These are phyloP conservation scores for Amphipoea oculea DNA, from an alignment of 2,888 invertebrate genomes.

Conservation along the genomic window DNA sequence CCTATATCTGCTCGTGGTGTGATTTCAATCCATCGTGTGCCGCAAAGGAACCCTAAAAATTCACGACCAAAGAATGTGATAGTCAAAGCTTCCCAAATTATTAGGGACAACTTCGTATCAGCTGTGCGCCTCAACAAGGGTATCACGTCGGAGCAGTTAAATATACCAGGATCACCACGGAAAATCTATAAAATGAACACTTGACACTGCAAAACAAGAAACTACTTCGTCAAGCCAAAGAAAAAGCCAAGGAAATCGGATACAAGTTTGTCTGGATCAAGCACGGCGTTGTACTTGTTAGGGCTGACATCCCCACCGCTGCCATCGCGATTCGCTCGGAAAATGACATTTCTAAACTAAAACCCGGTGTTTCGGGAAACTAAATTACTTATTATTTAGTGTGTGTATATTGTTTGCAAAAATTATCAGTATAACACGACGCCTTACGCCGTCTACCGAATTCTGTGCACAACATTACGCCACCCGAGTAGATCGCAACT, in stretches of 20 bases:
- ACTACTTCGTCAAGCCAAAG: background rate
- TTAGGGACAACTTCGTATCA: background rate
- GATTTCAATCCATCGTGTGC: slow-evolving; percentile 1
- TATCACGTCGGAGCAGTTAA: background rate
- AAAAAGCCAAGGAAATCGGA: background rate
- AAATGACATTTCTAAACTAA: background rate
- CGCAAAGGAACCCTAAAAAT: background rate
- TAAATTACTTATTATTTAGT: no score
- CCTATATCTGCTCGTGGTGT: background rate
- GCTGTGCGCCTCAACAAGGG: slow-evolving; percentile 1
- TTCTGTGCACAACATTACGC: no score
- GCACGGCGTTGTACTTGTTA: background rate
- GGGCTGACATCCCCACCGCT: background rate
- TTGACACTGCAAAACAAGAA: background rate
- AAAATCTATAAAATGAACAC: background rate
- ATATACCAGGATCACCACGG: background rate
- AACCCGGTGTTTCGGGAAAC: no score
- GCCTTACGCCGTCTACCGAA: no score
- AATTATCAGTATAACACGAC: no score
- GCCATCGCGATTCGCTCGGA: slow-evolving; percentile 5
- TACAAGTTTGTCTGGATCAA: slow-evolving; percentile 6
- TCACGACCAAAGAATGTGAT: background rate
- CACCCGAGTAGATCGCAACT: no score
- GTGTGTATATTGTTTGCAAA: no score
- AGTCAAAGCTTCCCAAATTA: background rate